Conservation (phyloP, 2,888 invertebrate species). For the Drosophila subquinaria region DNA sequence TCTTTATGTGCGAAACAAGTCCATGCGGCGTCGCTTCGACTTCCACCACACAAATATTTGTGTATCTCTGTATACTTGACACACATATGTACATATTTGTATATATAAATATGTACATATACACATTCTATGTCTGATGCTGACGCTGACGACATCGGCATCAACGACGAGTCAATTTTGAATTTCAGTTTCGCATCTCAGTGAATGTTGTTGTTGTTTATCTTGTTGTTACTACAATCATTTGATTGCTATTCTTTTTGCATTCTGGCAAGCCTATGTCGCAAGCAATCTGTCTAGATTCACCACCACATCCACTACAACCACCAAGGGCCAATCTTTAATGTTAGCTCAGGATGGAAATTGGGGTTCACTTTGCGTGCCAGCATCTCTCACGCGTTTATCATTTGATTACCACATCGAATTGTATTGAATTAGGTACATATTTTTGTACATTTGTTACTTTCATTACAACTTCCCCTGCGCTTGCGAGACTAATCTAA, state of each 20-base stretch:
- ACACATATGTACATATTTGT: slow-evolving; percentile 11
- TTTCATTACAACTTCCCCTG: slow-evolving; percentile 8
- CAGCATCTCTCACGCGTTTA: slow-evolving; percentile 53
- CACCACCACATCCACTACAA: slow-evolving; percentile 30
- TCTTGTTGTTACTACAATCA: slow-evolving; percentile 57
- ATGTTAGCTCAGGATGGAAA: slow-evolving; percentile 5
- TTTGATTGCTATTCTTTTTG: slow-evolving; percentile 78
- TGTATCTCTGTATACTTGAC: slow-evolving; percentile 12
- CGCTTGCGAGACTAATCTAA: not conserved
- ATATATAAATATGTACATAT: slow-evolving; percentile 7
- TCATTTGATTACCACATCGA: slow-evolving; percentile 79
- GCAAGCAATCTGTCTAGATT: slow-evolving; percentile 50
- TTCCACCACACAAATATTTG: slow-evolving; percentile 23
- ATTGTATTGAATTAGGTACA: slow-evolving; percentile 75
- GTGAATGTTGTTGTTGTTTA: slow-evolving; percentile 51
- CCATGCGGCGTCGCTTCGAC: slow-evolving; percentile 37
- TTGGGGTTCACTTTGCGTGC: slow-evolving; percentile 57
- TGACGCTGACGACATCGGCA: slow-evolving; percentile 64
- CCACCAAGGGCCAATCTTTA: slow-evolving; percentile 23
- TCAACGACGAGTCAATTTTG: slow-evolving; percentile 73
- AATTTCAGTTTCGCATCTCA: slow-evolving; percentile 66
- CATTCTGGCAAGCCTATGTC: slow-evolving; percentile 49
- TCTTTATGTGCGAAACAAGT: slow-evolving; percentile 80
- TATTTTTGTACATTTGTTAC: slow-evolving; percentile 38
- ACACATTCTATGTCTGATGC: slow-evolving; percentile 20